Base-by-base conservation (phyloP, 2,113 vertebrate genomes). In the Mormoops blainvillei region DNA sequence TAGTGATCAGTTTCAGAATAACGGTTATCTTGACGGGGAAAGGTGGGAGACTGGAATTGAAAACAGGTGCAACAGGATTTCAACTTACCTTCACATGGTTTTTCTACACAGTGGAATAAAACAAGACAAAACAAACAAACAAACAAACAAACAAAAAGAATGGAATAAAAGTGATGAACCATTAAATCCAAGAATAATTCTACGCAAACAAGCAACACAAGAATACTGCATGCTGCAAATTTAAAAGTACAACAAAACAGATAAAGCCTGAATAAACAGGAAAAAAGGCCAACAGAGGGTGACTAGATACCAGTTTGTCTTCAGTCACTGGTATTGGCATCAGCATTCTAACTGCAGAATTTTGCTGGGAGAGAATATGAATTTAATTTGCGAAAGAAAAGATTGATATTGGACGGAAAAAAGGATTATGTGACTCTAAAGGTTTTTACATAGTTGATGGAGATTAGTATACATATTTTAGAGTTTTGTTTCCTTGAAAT, bases 301-400 rank as follows among this genome's bases (percentile, higher is more conserved):
- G 28, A 48, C 65, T 73, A 41, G 20, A 48, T 48, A 87, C n/a
- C 11, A 56, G 73, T 26, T 74, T 76, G 43, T 85, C 56, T 94
- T 58, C 52, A 7, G 43, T 56, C 45, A 36, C 54, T 52, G 12
- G 15, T 22, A 86, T 15, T 61, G 26, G 58, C 61, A 58, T 91
- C 68, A 78, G 43, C 9, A 48, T 84, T 74, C 48, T 82, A 86
- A 41, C 24, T 63, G 41, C 31, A 68, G 63, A 70, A 18, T 2
- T 78, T 83, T 92, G 67, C 86, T 41, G 56, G 56, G 52, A 67
- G 19, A 96, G 85, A 85, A 94, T 85, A 87, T 19, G n/a, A 16
- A 88, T 85, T 91, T 90, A 61, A 93, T 87, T 94, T 41, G 14
- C 71, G 56, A 52, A 83, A 84, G 52, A 77, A 95, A 87, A 91